phyloP scores from a whole-genome alignment of 2,888 invertebrate genomes.

The Tethea ocularis region DNA sequence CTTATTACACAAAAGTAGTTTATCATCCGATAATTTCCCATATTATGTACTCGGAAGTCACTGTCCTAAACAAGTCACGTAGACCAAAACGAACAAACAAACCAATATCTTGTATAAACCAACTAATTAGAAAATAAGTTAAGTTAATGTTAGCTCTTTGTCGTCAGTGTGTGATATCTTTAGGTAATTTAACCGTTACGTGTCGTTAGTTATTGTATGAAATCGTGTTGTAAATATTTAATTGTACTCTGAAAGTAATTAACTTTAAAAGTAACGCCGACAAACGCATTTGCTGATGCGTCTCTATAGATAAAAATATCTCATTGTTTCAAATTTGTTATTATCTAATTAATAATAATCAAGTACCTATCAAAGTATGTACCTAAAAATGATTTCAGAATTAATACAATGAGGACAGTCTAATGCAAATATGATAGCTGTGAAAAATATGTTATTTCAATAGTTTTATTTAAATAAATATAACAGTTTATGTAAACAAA shows the following conservation, averaged over 20 bases:
- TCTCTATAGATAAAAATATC: neutral
- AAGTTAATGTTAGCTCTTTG: neutral
- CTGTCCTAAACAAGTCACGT: neutral
- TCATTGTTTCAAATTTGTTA: neutral
- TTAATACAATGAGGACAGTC: neutral
- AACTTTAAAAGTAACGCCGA: neutral
- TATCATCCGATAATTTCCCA: neutral
- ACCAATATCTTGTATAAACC: constrained; percentile 3
- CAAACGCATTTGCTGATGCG: neutral
- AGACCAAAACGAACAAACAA: neutral
- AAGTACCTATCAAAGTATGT: neutral
- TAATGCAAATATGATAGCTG: neutral
- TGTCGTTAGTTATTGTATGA: constrained; percentile 4
- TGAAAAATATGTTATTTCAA: too few species aligned
- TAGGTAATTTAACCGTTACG: neutral
- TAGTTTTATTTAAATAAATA: neutral
- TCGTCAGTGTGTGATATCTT: neutral
- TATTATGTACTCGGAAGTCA: neutral
- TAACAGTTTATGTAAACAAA: neutral
- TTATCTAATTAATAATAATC: neutral
- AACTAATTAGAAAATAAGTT: constrained; percentile 2
- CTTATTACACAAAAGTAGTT: neutral
- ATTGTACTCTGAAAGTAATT: constrained; percentile 5
- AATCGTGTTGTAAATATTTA: constrained; percentile 17
- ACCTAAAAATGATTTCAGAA: neutral